phyloP scores from a whole-genome alignment of 2,797 vertebrate genomes.

The Enteromius mattozi region DNA sequence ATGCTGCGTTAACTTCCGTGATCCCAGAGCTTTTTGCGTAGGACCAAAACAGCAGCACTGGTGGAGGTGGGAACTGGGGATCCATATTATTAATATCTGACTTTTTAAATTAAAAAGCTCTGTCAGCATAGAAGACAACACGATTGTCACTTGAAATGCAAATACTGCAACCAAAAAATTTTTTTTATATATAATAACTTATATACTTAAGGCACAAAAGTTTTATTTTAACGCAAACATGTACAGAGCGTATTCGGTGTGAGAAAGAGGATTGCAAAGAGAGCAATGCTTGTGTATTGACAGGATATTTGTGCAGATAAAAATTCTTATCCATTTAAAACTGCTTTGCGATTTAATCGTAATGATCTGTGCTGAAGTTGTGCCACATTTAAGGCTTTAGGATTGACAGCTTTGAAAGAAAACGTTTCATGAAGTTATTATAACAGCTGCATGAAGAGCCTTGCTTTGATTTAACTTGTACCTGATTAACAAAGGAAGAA shows the following conservation, averaged over 20 bases:
- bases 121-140: slow-evolving; percentile 2
- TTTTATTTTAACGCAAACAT: background rate
- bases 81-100: slow-evolving; percentile 1
- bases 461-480: slow-evolving; percentile 10
- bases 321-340: background rate
- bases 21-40: slow-evolving; percentile 43
- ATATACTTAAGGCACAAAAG: background rate
- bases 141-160: slow-evolving; percentile 19
- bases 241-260: background rate
- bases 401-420: slow-evolving; percentile 19
- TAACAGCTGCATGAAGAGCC: slow-evolving; percentile 34
- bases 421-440: background rate
- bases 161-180: slow-evolving; percentile 1
- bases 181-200: background rate
- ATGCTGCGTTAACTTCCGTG: slow-evolving; percentile 55
- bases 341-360: background rate
- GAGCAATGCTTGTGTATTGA: background rate
- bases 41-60: slow-evolving; percentile 45
- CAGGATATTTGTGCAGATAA: background rate
- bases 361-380: background rate
- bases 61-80: slow-evolving; percentile 62
- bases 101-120: background rate
- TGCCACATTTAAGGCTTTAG: slow-evolving; percentile 26
- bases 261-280: background rate
- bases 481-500: background rate